Percentiles rank a stretch among this genome's conserved stretches.
These are phyloP conservation scores for Macrosoma leucophasiata DNA, from an alignment of 2,888 invertebrate species.

Conservation along the genomic window DNA sequence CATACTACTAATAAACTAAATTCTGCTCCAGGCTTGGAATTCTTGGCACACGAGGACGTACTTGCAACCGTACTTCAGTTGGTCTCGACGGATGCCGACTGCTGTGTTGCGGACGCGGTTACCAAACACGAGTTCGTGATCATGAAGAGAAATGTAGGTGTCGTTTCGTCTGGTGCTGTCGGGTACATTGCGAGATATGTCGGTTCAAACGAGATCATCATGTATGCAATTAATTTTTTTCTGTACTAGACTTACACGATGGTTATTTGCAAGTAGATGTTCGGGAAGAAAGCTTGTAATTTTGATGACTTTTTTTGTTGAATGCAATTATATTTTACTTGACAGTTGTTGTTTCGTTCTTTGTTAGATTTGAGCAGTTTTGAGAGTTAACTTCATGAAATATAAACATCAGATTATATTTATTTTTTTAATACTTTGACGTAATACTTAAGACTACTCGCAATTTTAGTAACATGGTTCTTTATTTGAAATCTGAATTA, in stretches of 20 bases:
- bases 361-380: no score
- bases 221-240: slow-evolving; percentile 90
- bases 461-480: no score
- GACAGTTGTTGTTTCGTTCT: no score
- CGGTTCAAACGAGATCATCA: slow-evolving; percentile 87
- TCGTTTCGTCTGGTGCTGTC: slow-evolving; percentile 94
- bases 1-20: no score
- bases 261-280: neutral
- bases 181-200: slow-evolving; percentile 90
- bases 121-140: slow-evolving; percentile 87
- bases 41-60: slow-evolving; percentile 86
- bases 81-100: slow-evolving; percentile 91
- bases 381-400: no score
- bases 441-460: no score
- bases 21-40: slow-evolving; percentile 80
- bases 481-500: no score
- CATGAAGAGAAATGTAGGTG: slow-evolving; percentile 93
- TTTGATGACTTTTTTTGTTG: no score
- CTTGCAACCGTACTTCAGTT: slow-evolving; percentile 89
- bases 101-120: slow-evolving; percentile 92
- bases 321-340: no score
- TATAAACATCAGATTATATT: no score
- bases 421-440: no score
- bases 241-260: no score
- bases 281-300: neutral